phyloP scores from a whole-genome alignment of 1,140 invertebrate genomes.

The Antheraea mylitta region DNA sequence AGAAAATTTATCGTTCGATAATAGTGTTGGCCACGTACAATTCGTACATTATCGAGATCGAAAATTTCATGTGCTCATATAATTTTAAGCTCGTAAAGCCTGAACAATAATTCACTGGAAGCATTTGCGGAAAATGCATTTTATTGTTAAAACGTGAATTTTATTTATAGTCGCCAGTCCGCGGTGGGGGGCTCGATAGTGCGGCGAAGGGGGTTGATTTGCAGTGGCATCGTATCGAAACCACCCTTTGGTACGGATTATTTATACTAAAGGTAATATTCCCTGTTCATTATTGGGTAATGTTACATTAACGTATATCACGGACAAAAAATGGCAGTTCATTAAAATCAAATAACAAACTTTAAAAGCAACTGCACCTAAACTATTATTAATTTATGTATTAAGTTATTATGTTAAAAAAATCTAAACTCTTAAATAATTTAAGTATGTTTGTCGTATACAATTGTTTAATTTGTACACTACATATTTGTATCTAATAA shows the following conservation, averaged over 20 bases:
- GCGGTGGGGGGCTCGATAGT: slow-evolving; percentile 52
- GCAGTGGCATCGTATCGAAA: slow-evolving; percentile 70
- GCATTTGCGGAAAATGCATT: slow-evolving; percentile 79
- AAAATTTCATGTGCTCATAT: slow-evolving; percentile 77
- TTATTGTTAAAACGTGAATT: slow-evolving; percentile 79
- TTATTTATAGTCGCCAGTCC: slow-evolving; percentile 76
- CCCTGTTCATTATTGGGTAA: slow-evolving; percentile 75
- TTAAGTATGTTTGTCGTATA: not conserved
- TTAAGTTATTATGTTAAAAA: no score
- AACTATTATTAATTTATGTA: no score
- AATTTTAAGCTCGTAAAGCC: slow-evolving; percentile 78
- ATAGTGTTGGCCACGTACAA: slow-evolving; percentile 56
- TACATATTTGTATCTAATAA: not conserved
- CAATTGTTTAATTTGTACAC: not conserved
- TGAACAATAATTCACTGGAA: slow-evolving; percentile 73
- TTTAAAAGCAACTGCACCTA: no score
- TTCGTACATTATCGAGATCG: slow-evolving; percentile 73
- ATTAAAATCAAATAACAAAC: slow-evolving; percentile 58
- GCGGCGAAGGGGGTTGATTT: slow-evolving; percentile 63
- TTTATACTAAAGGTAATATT: slow-evolving; percentile 78
- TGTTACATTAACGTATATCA: slow-evolving; percentile 74
- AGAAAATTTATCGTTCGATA: slow-evolving; percentile 35
- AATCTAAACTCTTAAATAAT: not conserved
- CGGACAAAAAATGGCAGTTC: slow-evolving; percentile 48
- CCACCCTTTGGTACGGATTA: slow-evolving; percentile 76